A percentile compares a stretch with the other conserved stretches of the same genome.
Evolutionary conservation across 2,113 vertebrate genomes (phyloP).

Genomic region (Callaeas wilsoni): DNA sequence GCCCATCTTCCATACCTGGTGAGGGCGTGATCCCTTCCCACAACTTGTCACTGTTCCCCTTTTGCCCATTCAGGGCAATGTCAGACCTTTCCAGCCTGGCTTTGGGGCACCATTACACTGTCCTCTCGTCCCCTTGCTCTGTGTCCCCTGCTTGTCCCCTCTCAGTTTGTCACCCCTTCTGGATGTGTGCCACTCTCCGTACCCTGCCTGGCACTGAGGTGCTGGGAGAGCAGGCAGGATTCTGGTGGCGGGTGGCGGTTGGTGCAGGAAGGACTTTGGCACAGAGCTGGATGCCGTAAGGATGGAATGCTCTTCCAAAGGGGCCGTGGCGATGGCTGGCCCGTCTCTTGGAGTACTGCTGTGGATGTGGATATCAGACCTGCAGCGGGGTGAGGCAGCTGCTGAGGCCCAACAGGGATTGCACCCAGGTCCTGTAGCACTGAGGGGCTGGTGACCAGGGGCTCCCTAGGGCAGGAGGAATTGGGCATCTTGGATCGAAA

Average conservation of each 20-base stretch:
- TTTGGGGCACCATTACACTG: rapidly evolving
- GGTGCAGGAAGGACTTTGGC: not conserved
- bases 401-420: not conserved
- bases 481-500: not conserved
- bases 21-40: not conserved
- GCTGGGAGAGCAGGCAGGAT: not conserved
- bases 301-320: not conserved
- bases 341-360: not conserved
- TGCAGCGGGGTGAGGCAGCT: not conserved
- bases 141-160: not conserved
- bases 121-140: not conserved
- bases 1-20: not conserved
- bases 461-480: not conserved
- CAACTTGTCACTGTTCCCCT: not conserved
- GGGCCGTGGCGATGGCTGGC: rapidly evolving
- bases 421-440: not conserved
- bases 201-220: not conserved
- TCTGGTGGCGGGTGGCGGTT: not conserved
- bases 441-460: not conserved
- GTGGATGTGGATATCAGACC: not conserved
- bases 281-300: rapidly evolving
- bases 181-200: not conserved
- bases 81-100: not conserved
- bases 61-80: not conserved
- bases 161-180: not conserved